Base-by-base conservation (phyloP, 1,140 invertebrate genomes). In the Mylabris phalerata region DNA sequence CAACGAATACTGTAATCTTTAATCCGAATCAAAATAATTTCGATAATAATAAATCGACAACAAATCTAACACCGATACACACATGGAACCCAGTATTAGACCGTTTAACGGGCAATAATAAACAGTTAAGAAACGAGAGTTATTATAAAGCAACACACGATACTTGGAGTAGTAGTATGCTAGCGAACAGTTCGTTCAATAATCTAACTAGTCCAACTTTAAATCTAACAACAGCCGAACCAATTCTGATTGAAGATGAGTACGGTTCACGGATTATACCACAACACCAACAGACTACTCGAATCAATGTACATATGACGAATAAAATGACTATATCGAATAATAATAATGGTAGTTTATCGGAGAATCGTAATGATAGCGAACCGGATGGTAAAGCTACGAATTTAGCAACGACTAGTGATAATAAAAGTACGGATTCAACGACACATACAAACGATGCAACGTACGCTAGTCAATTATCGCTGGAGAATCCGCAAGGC, bases 81-180 rank as follows among this genome's bases (percentile, higher is more conserved):
- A 73, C 71, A 1, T 75, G 83, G 79, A 90, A 90, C 75, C 90
- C 91, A 43, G 90, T 93, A 38, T 84, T 93, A 63, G 90, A 93
- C 69, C 77, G 90, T 68, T 74, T 94, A 61, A 93, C 89, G 24
- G 86, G 86, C 57, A 78, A 75, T 60, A 72, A 63, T 54, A 63
- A 62, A 51, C 55, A 75, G 57, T 63, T 89, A 45, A 75, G 87
- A 13, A 94, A 93, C 67, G 90, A 93, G 73, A 93, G 91, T 69
- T 95, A 93, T 66, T 93, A 91, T 63, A 84, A 88, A 73, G 79
- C 81, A n/a, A 82, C 80, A 4, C 79, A 82, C 65, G 80, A 83
- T 57, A 79, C 79, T 3, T 79, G 78, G 78, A 79, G 73, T 62
- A 69, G 69, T 27, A 76, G 75, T 47, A 74, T 80, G 68, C 60